phyloP scores from a whole-genome alignment of 92 coral and sea anemone species.

The Diadumene lineata region DNA sequence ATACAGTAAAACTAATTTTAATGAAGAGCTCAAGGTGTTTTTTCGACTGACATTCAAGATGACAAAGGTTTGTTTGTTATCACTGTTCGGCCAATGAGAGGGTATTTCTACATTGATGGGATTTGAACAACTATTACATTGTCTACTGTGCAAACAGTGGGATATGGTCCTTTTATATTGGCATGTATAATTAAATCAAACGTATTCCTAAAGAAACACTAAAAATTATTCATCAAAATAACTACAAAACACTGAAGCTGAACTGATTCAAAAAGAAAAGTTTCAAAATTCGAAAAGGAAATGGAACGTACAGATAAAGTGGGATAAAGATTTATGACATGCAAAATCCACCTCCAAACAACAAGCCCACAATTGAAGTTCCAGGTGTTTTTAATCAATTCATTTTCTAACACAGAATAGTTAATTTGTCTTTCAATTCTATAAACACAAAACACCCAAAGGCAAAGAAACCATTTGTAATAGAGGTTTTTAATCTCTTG shows the following conservation, averaged over 20 bases:
- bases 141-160: slow-evolving; percentile 17
- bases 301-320: not conserved
- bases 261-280: no score
- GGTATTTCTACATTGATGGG: not conserved
- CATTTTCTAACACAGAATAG: not conserved
- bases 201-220: not conserved
- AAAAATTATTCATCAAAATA: not conserved
- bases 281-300: not conserved
- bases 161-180: slow-evolving; percentile 1
- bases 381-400: slow-evolving; percentile 17
- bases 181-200: not conserved
- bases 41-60: not conserved
- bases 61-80: not conserved
- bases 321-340: not conserved
- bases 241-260: no score
- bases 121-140: not conserved
- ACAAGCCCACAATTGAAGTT: slow-evolving; percentile 5
- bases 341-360: slow-evolving; percentile 26
- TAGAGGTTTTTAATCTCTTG: not conserved
- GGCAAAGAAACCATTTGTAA: not conserved
- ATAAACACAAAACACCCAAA: not conserved
- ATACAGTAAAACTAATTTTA: no score
- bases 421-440: not conserved
- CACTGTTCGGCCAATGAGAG: slow-evolving; percentile 1
- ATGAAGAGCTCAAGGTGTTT: not conserved